Evolutionary conservation across 2,797 vertebrate genomes (phyloP).

Genomic region (Brachyrhaphis roseni): DNA sequence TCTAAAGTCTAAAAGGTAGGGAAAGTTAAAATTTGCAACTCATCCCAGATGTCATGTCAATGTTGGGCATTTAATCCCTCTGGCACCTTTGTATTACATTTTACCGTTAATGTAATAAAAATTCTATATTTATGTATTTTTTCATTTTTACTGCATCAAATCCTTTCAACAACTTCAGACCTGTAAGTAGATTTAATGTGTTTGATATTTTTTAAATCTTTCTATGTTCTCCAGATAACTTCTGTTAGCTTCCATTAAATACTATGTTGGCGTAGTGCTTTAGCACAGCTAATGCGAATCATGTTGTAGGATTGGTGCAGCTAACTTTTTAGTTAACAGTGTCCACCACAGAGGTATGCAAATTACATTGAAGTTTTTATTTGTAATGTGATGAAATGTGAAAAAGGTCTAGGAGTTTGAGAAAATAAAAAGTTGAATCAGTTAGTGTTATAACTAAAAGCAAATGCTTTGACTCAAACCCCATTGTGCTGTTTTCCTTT

Average conservation of each 20-base stretch:
- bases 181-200: too few species aligned
- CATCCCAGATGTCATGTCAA: not conserved
- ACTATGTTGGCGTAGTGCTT: too few species aligned
- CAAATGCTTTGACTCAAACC: conserved; percentile 66
- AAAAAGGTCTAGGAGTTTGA: not conserved
- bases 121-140: too few species aligned
- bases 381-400: not conserved
- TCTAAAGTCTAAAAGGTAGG: too few species aligned
- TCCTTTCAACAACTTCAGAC: too few species aligned
- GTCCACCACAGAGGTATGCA: not conserved
- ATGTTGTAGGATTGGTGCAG: not conserved
- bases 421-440: not conserved
- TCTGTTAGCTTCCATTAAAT: too few species aligned
- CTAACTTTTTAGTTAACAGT: not conserved
- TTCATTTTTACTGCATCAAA: too few species aligned
- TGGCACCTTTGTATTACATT: too few species aligned
- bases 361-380: not conserved
- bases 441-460: conserved; percentile 40
- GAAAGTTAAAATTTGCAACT: not conserved
- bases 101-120: too few species aligned
- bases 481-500: conserved; percentile 33
- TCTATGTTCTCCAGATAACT: too few species aligned
- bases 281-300: too few species aligned
- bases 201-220: too few species aligned
- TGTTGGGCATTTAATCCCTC: not conserved